Percentiles rank a stretch among this genome's conserved stretches.
phyloP scores from a whole-genome alignment of 2,888 invertebrate species.

The Cotesia congregata region DNA sequence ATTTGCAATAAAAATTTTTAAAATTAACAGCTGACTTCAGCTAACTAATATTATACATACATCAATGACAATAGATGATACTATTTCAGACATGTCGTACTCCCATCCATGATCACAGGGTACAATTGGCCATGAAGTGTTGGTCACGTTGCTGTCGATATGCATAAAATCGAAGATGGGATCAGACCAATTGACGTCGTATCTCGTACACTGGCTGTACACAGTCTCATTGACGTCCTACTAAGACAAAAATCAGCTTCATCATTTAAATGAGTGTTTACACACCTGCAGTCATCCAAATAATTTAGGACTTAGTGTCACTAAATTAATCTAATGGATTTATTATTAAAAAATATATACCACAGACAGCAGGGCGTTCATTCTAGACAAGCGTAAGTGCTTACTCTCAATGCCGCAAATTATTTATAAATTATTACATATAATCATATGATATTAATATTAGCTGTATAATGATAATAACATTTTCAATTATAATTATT shows the following conservation, averaged over 20 bases:
- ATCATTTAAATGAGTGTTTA: slow-evolving; percentile 34
- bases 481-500: background rate
- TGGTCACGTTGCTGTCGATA: slow-evolving; percentile 64
- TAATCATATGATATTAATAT: background rate
- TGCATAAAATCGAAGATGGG: slow-evolving; percentile 41
- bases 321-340: slow-evolving; percentile 12
- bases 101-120: slow-evolving; percentile 85
- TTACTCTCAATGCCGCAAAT: slow-evolving; percentile 48
- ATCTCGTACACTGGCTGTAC: slow-evolving; percentile 81
- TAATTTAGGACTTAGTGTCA: background rate
- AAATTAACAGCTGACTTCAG: too few relatives aligned
- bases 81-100: slow-evolving; percentile 79
- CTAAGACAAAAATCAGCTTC: slow-evolving; percentile 47
- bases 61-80: slow-evolving; percentile 88
- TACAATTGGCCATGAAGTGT: slow-evolving; percentile 77
- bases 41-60: slow-evolving; percentile 51
- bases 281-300: background rate
- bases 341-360: background rate
- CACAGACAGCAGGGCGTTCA: slow-evolving; percentile 26
- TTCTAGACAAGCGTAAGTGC: slow-evolving; percentile 19
- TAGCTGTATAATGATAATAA: background rate
- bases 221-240: slow-evolving; percentile 68
- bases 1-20: too few relatives aligned
- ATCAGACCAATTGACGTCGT: slow-evolving; percentile 76
- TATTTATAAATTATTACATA: background rate